Evolutionary conservation across 2,113 vertebrate species (phyloP).

Genomic region (Eonycteris spelaea): DNA sequence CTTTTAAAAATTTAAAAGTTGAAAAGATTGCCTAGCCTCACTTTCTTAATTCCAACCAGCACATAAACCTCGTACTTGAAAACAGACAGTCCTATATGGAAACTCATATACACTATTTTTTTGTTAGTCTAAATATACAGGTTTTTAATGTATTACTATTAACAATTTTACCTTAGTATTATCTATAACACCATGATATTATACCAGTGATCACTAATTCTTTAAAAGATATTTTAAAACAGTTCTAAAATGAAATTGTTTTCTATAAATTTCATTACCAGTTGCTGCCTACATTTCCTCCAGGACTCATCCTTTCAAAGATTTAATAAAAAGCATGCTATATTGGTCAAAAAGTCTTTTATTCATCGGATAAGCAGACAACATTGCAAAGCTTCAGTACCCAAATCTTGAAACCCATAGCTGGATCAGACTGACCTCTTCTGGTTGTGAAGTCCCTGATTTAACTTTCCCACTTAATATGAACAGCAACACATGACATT

Average conservation of each 20-base stretch:
- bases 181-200: background rate
- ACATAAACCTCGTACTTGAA: background rate
- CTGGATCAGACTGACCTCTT: slow-evolving; percentile 41
- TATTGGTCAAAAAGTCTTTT: background rate
- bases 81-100: background rate
- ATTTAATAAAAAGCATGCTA: background rate
- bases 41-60: background rate
- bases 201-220: background rate
- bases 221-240: background rate
- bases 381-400: background rate
- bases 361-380: background rate
- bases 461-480: background rate
- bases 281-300: background rate
- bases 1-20: slow-evolving; percentile 12
- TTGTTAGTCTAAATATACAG: background rate
- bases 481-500: background rate
- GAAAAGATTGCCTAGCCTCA: background rate
- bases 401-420: background rate
- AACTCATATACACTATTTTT: background rate
- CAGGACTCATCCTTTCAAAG: background rate
- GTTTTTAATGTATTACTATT: background rate
- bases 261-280: background rate
- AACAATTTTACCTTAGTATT: background rate
- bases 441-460: background rate
- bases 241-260: slow-evolving; percentile 13